phyloP scores from a whole-genome alignment of 2,888 invertebrate genomes.

The Lasioglossum oenotherae region DNA sequence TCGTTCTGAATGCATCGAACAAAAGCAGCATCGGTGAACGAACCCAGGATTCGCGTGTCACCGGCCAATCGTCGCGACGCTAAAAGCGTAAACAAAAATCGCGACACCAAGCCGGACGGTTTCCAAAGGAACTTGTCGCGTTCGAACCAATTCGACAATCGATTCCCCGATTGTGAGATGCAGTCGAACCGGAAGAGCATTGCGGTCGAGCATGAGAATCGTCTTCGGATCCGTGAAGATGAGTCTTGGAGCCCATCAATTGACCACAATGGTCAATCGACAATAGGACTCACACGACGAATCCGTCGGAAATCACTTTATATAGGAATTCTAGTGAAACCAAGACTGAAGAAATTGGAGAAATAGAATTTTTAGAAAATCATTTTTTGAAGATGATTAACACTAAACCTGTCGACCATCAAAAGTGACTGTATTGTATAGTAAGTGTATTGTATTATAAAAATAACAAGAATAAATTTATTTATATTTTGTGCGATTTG shows the following conservation, averaged over 20 bases:
- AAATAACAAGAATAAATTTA: too few relatives aligned
- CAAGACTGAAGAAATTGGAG: background rate
- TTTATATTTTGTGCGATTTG: too few relatives aligned
- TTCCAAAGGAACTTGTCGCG: slow-evolving; percentile 74
- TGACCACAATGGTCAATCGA: background rate
- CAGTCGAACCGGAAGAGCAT: slow-evolving; percentile 69
- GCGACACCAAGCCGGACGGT: slow-evolving; percentile 20
- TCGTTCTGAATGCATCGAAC: background rate
- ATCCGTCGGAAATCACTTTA: background rate
- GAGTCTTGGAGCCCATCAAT: background rate
- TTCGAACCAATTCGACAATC: slow-evolving; percentile 71
- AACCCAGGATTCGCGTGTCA: slow-evolving; percentile 63
- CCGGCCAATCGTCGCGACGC: slow-evolving; percentile 20
- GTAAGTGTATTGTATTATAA: too few relatives aligned
- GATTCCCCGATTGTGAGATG: slow-evolving; percentile 68
- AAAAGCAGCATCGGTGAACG: slow-evolving; percentile 45
- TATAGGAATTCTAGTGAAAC: background rate
- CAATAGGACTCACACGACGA: background rate
- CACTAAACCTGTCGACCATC: too few relatives aligned
- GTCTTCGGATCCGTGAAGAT: slow-evolving; percentile 18
- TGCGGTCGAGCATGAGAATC: slow-evolving; percentile 67
- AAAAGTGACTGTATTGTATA: too few relatives aligned
- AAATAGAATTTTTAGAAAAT: background rate
- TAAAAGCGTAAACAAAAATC: slow-evolving; percentile 29
- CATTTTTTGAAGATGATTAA: too few relatives aligned